Conservation (phyloP, 2,797 vertebrate species). For the Karalla daura region DNA sequence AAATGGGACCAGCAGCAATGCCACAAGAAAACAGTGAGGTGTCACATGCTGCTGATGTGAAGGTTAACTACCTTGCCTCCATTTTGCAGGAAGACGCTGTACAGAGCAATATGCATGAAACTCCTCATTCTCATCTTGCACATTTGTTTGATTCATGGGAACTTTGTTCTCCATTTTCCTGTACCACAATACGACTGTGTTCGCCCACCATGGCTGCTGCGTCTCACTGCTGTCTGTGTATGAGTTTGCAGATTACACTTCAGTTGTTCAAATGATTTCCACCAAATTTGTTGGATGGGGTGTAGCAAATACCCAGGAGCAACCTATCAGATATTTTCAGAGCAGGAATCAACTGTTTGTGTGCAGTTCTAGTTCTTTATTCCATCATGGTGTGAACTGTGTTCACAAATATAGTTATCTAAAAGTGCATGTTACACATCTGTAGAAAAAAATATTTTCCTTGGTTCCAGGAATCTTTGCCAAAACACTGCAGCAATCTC, state of each 20-base stretch:
- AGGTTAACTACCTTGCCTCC: neutral
- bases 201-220: too few relatives aligned
- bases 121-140: neutral
- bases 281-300: too few relatives aligned
- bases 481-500: constrained; percentile 7
- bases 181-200: too few relatives aligned
- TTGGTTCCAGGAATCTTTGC: neutral
- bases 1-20: neutral
- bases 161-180: too few relatives aligned
- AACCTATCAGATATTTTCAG: too few relatives aligned
- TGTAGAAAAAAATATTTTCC: neutral
- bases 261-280: too few relatives aligned
- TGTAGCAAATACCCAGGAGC: too few relatives aligned
- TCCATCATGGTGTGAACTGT: neutral
- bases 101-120: neutral
- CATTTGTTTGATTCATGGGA: too few relatives aligned
- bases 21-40: neutral
- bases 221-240: too few relatives aligned
- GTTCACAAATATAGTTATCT: neutral
- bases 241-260: too few relatives aligned
- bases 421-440: neutral
- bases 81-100: neutral
- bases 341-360: too few relatives aligned
- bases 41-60: neutral
- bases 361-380: neutral